These are phyloP conservation scores for Steinernema feltiae DNA, from an alignment of 1,140 invertebrate species.

Conservation along the genomic window DNA sequence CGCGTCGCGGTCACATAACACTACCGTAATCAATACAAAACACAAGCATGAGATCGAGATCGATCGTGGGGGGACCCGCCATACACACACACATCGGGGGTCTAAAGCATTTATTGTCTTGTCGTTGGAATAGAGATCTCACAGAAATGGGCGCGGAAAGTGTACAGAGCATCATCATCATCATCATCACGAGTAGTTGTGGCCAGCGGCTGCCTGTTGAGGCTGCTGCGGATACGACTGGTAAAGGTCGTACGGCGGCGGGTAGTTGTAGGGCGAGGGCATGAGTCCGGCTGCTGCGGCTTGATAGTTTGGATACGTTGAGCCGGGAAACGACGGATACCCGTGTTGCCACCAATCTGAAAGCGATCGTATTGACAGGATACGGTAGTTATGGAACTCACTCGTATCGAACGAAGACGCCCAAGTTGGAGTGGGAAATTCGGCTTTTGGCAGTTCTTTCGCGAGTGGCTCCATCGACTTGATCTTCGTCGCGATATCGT, in stretches of 20 bases:
- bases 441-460: background rate
- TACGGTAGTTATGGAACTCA: background rate
- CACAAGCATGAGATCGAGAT: background rate
- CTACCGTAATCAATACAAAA: background rate
- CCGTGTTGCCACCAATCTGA: background rate
- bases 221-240: background rate
- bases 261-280: background rate
- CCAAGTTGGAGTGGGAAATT: background rate
- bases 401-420: background rate
- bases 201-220: background rate
- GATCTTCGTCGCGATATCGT: background rate
- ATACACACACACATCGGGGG: background rate
- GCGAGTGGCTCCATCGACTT: background rate
- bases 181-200: background rate
- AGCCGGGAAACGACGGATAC: background rate
- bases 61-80: background rate
- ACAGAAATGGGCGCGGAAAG: too few species aligned
- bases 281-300: background rate
- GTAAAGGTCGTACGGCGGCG: background rate
- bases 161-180: too few species aligned
- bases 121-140: constrained; percentile 12
- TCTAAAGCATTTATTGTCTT: too few species aligned
- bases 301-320: background rate
- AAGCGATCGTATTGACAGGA: background rate
- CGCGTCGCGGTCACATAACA: background rate